Percentiles rank a stretch among this genome's conserved stretches.
These are phyloP conservation scores for Zenarchopterus dispar DNA, from an alignment of 2,797 vertebrate genomes.

Conservation along the genomic window DNA sequence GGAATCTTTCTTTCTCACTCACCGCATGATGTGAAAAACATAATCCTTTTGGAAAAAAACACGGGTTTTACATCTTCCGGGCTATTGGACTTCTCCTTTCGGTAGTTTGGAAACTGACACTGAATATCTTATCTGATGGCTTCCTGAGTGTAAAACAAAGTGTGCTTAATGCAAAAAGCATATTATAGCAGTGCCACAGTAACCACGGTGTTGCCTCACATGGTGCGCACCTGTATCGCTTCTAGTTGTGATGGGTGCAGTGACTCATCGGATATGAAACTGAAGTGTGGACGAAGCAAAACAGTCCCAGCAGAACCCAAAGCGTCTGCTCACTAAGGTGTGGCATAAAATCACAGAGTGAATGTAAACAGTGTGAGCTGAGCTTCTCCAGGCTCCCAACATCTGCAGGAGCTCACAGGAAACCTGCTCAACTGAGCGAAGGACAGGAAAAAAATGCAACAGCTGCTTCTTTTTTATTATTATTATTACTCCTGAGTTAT, in stretches of 20 bases:
- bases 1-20: conserved; percentile 57
- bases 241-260: conserved; percentile 80
- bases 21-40: conserved; percentile 73
- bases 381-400: conserved; percentile 65
- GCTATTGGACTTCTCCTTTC: conserved; percentile 40
- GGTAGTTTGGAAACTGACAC: conserved; percentile 51
- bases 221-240: conserved; percentile 72
- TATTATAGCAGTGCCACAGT: conserved; percentile 33
- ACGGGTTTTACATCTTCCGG: conserved; percentile 57
- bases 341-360: conserved; percentile 71
- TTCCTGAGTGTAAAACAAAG: conserved; percentile 36
- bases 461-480: no score
- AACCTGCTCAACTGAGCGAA: conserved; percentile 60
- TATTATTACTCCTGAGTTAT: no score
- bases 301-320: conserved; percentile 76
- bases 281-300: conserved; percentile 68
- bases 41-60: conserved; percentile 28
- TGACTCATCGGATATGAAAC: conserved; percentile 71
- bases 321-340: conserved; percentile 76
- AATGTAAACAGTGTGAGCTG: conserved; percentile 63
- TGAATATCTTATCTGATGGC: conserved; percentile 65
- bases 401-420: conserved; percentile 66
- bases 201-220: conserved; percentile 46
- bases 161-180: conserved; percentile 7
- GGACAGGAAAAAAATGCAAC: conserved; percentile 10